These are phyloP conservation scores for Serripes groenlandicus DNA, from an alignment of 2,888 invertebrate genomes.

Conservation along the genomic window DNA sequence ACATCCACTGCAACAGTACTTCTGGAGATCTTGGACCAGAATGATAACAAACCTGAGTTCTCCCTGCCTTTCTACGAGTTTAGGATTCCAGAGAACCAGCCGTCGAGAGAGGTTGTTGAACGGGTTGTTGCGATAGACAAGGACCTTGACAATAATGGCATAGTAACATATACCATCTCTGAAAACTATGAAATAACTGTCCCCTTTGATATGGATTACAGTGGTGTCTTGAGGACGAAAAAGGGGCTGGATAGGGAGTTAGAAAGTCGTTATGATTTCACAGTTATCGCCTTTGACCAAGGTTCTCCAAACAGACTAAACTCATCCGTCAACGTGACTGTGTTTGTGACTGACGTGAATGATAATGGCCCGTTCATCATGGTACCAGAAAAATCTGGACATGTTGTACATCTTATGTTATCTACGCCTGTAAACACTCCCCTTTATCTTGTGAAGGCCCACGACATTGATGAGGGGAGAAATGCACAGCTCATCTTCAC, in stretches of 20 bases:
- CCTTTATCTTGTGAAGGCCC: conserved; percentile 65
- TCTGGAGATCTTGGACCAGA: conserved; percentile 74
- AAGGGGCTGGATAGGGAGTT: conserved; percentile 76
- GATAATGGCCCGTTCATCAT: conserved; percentile 76
- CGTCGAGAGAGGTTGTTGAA: conserved; percentile 66
- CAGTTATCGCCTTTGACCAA: conserved; percentile 78
- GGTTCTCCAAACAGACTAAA: conserved; percentile 73
- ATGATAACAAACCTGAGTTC: conserved; percentile 79
- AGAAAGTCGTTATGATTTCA: conserved; percentile 72
- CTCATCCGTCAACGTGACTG: conserved; percentile 66
- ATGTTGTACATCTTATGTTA: conserved; percentile 50
- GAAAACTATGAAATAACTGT: conserved; percentile 50
- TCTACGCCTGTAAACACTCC: conserved; percentile 66
- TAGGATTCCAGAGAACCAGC: conserved; percentile 73
- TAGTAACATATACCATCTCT: conserved; percentile 69
- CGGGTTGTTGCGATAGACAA: conserved; percentile 73
- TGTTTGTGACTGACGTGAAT: conserved; percentile 69
- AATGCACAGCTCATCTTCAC: conserved; percentile 70
- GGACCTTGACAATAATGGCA: conserved; percentile 75
- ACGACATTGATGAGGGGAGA: conserved; percentile 72
- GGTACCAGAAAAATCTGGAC: conserved; percentile 67
- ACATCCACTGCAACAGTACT: conserved; percentile 72
- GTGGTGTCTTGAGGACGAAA: conserved; percentile 74
- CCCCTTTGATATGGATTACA: conserved; percentile 74
- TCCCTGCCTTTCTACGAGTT: conserved; percentile 70